Evolutionary conservation across 37 sponge, comb jelly and placozoan genomes (phyloP).

Genomic region (Geodia barretti): DNA sequence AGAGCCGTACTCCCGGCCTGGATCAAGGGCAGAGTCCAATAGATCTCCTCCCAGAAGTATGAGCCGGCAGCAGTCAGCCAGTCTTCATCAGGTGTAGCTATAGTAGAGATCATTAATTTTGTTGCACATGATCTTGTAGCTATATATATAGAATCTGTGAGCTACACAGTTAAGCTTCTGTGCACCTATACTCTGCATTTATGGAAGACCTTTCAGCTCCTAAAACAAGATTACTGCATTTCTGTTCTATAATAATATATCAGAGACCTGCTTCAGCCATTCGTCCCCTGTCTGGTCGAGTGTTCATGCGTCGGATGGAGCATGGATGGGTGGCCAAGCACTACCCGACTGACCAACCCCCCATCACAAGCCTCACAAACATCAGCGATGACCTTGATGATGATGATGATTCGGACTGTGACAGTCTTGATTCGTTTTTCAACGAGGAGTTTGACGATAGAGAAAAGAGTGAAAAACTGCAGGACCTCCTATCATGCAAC

Average conservation of each 20-base stretch:
- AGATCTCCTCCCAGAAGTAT: neutral
- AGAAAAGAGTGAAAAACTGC: constrained; percentile 30
- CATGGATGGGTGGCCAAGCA: constrained; percentile 69
- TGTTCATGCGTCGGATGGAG: constrained; percentile 56
- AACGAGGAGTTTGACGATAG: constrained; percentile 57
- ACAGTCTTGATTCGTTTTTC: constrained; percentile 56
- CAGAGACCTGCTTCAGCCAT: constrained; percentile 55
- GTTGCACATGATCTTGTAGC: no score
- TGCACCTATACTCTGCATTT: no score
- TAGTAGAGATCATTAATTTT: neutral
- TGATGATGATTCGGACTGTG: constrained; percentile 10
- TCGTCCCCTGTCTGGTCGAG: constrained; percentile 72
- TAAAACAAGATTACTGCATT: no score
- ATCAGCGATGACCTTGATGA: constrained; percentile 17
- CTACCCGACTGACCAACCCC: constrained; percentile 1
- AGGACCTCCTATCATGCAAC: constrained; percentile 65
- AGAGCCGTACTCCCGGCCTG: neutral
- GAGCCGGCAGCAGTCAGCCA: neutral
- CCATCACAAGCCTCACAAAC: neutral
- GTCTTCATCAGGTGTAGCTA: no score
- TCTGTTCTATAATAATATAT: no score
- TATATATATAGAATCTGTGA: no score
- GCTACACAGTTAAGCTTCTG: no score
- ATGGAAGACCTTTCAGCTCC: no score
- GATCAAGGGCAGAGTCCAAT: neutral